Base-by-base conservation (phyloP, 2,888 invertebrate species). In the Thymelicus sylvestris region DNA sequence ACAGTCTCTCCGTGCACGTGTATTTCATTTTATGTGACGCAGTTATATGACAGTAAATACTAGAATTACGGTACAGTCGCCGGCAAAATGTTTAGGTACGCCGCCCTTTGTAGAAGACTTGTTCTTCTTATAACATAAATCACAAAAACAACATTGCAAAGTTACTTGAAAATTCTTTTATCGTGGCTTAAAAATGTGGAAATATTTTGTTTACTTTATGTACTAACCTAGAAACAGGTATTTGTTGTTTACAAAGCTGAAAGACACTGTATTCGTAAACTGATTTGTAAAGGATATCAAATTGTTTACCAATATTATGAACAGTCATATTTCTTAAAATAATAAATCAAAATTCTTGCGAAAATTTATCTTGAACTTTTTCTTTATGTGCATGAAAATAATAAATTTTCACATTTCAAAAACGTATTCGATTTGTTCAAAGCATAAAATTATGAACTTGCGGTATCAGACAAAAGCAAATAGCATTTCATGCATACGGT, bases 81-180 rank as follows among this genome's bases (percentile, higher is more conserved):
- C 19, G 39, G 65, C 65, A 60, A 65, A 70, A 70, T 65, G 50
- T 57, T 70, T 65, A 65, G 15, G 57, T 19, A 70, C 50, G 47
- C 48, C 57, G 7, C 57, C 19, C 61, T 47, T 57, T 63, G 55
- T 57, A 13, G 10, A 47, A n/a, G 64, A 48, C 64, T 38, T 64
- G 64, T 64, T 64, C 41, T 69, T 62, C 59, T 64, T 60, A n/a
- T 50, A 65, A 65, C 60, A 70, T 57, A 65, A 71, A 66, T 71
- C 61, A 65, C 50, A 52, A 52, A 65, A 50, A 15, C 48, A 57
- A 52, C 52, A 44, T 61, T 52, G 65, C 38, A 44, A 63, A 63
- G 57, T 65, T 61, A 47, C 61, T 71, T 61, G 70, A 66, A 66
- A 71, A 71, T 71, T 52, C 70, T 55, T 71, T 66, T 60, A 52